Percentiles rank a stretch among this genome's conserved stretches.
phyloP scores from a whole-genome alignment of 2,797 vertebrate species.

The Argentina silus region DNA sequence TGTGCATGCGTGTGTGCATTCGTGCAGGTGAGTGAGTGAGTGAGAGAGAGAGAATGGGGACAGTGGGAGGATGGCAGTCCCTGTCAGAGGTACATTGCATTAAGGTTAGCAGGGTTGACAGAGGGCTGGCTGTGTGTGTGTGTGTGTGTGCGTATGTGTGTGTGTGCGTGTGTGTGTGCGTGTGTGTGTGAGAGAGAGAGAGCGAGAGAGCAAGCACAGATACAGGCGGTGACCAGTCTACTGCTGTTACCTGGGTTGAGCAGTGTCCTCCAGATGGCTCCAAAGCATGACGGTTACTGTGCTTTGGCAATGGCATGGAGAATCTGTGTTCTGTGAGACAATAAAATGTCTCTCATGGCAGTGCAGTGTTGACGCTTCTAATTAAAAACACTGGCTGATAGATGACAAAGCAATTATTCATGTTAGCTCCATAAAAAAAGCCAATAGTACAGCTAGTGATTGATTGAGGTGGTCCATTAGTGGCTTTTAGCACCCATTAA shows the following conservation, averaged over 20 bases:
- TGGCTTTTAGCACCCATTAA: conserved; percentile 12
- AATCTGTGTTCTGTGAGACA: not conserved
- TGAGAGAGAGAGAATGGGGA: not conserved
- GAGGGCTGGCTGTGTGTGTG: not conserved
- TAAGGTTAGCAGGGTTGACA: not conserved
- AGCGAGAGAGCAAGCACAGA: too few species aligned
- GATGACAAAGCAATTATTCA: conserved; percentile 17
- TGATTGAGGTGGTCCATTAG: conserved; percentile 16
- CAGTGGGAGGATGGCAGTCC: not conserved
- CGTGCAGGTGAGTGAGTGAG: not conserved
- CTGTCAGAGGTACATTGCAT: not conserved
- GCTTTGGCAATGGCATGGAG: not conserved
- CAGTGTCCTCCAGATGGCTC: conserved; percentile 53
- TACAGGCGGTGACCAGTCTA: conserved; percentile 17
- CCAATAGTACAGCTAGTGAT: conserved; percentile 8
- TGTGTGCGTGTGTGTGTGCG: not conserved
- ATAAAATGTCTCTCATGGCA: too few species aligned
- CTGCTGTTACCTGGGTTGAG: conserved; percentile 30
- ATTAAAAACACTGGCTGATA: conserved; percentile 10
- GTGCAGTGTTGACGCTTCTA: not conserved
- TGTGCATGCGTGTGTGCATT: not conserved
- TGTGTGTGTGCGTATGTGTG: conserved; percentile 28
- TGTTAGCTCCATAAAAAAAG: not conserved
- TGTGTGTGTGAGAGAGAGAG: conserved; percentile 9
- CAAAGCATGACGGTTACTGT: conserved; percentile 21